Conservation (phyloP, 2,113 vertebrate species). For the Caranx melampygus region DNA sequence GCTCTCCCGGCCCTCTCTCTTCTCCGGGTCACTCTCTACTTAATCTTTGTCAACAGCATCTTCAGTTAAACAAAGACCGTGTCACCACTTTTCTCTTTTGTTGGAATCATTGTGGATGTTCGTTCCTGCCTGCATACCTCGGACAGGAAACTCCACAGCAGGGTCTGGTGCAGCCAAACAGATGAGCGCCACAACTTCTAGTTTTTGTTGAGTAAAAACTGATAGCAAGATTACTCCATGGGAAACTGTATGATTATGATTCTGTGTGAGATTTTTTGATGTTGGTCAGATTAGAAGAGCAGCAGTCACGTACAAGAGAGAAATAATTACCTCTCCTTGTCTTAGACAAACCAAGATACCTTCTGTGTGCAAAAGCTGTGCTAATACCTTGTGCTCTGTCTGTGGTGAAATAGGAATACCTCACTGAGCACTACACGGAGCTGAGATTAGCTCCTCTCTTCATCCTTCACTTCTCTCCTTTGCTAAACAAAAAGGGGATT, state of each 20-base stretch:
- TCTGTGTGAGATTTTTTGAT: background rate
- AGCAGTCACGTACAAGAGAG: background rate
- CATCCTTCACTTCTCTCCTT: background rate
- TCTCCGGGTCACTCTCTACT: conserved; percentile 29
- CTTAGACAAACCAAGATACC: conserved; percentile 7
- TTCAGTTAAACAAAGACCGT: conserved; percentile 47
- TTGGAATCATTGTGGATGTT: conserved; percentile 7
- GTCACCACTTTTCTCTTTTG: conserved; percentile 30
- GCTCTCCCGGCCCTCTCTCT: background rate
- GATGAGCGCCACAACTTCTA: background rate
- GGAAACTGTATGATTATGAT: background rate
- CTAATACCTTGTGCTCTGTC: conserved; percentile 1
- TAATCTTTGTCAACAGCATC: conserved; percentile 51
- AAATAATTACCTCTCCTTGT: conserved; percentile 1
- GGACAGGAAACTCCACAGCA: conserved; percentile 17
- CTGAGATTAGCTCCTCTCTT: background rate
- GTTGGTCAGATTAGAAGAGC: conserved; percentile 15
- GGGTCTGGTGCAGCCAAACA: background rate
- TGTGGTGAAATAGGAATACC: conserved; percentile 18
- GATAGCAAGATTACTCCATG: conserved; percentile 4
- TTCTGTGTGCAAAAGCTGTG: conserved; percentile 15
- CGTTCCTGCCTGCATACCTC: background rate
- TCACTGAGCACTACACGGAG: background rate
- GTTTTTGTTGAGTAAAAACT: background rate
- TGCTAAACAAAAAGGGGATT: background rate